phyloP scores from a whole-genome alignment of 2,888 invertebrate genomes.

The Plebejus melissa region DNA sequence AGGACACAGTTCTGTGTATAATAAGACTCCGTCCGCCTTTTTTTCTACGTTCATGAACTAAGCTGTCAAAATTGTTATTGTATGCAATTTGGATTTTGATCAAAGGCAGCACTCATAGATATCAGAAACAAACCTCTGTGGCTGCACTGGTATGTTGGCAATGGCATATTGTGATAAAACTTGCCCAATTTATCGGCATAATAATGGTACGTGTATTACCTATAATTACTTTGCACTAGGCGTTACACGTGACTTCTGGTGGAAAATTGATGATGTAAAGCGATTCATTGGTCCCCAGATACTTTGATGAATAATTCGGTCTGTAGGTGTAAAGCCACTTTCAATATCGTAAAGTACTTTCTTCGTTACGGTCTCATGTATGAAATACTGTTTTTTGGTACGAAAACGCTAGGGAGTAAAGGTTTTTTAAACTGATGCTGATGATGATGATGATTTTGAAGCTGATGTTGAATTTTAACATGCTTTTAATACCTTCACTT shows the following conservation, averaged over 20 bases:
- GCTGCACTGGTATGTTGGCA: background rate
- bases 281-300: background rate
- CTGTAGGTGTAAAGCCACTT: background rate
- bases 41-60: no score
- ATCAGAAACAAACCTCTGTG: no score
- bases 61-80: no score
- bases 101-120: no score
- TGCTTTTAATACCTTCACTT: no score
- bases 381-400: background rate
- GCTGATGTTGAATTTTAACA: no score
- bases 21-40: no score
- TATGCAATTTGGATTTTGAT: no score
- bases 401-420: no score
- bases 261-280: background rate
- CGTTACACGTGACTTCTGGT: background rate
- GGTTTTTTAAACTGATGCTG: no score
- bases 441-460: no score
- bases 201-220: background rate
- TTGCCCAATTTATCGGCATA: background rate
- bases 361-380: background rate
- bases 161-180: background rate
- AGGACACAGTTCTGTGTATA: no score
- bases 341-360: background rate
- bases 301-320: background rate
- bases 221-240: background rate